Evolutionary conservation across 2,888 invertebrate species (phyloP), one percentile per base, ranked within the genome.

Genomic region (Melolontha melolontha): DNA sequence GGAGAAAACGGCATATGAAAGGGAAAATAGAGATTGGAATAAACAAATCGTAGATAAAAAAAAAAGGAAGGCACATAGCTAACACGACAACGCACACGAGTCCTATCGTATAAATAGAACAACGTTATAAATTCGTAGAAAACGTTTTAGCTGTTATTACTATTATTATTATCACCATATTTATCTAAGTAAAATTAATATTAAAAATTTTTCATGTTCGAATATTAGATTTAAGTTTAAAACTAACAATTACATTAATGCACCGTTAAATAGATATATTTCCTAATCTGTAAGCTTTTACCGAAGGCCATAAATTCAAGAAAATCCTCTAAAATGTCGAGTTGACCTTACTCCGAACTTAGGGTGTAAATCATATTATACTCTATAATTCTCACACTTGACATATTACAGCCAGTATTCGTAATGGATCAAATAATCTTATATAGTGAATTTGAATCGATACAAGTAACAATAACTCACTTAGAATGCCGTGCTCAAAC

Each of bases 311-410:
- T 74, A 74, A 74, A 74, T 74, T 72, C 71, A 63, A 51, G 70
- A 71, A 62, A 74, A 74, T 74, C 74, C 74, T 72, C 74, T 72
- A 69, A 71, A 74, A 74, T 69, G 74, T 70, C 73, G 72, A 72
- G 72, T 72, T 72, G 74, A 73, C 74, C 73, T 72, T 71, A 74
- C 73, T 74, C 70, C 69, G 22, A 68, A 59, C 69, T 62, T 65
- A 12, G 47, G 47, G 67, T 70, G 70, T 74, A 74, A 74, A 74
- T 74, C 74, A 74, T 72, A 71, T 72, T 66, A 68, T 62, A 68
- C 65, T 66, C 57, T 64, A 68, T 71, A 71, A 70, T 67, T 71
- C 71, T 67, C 64, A 63, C 66, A 69, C 62, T 69, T 55, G 70
- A 68, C 70, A 64, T 68, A 68, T 70, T 70, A 70, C 64, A 63